A percentile compares a stretch with the other conserved stretches of the same genome.
Conservation (phyloP, 2,113 vertebrate species). For the Nothoprocta pentlandii region DNA sequence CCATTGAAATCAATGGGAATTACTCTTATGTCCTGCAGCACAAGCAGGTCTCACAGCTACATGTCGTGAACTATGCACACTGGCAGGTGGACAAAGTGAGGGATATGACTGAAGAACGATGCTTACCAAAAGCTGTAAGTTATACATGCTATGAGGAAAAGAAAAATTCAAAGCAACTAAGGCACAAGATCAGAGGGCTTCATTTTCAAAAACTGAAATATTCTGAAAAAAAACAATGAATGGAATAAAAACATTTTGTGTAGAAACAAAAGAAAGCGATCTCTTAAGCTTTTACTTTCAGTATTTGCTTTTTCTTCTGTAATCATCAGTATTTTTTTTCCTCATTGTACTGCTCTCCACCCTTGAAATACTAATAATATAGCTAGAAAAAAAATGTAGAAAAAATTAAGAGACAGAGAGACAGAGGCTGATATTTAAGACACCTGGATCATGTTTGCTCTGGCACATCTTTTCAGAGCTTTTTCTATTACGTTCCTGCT, state of each 20-base stretch:
- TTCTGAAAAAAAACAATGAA: slow-evolving; percentile 17
- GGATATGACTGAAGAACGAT: background rate
- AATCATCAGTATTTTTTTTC: background rate
- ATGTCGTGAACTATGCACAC: background rate
- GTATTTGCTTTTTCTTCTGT: background rate
- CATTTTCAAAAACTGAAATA: background rate
- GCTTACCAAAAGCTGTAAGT: background rate
- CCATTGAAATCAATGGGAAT: slow-evolving; percentile 61
- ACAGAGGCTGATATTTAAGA: background rate
- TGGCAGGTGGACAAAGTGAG: slow-evolving; percentile 42
- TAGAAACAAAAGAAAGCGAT: background rate
- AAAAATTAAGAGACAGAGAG: background rate
- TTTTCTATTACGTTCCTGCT: background rate
- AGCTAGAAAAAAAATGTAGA: background rate
- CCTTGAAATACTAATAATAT: slow-evolving; percentile 22
- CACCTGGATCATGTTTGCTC: slow-evolving; percentile 28
- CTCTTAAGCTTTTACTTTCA: background rate
- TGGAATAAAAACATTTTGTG: background rate
- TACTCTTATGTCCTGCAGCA: slow-evolving; percentile 45
- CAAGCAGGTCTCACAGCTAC: slow-evolving; percentile 49
- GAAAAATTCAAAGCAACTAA: background rate
- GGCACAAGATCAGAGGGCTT: rapidly evolving
- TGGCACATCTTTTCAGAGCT: background rate
- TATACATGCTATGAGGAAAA: background rate
- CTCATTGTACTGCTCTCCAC: background rate